Base-by-base conservation (phyloP, 2,888 invertebrate genomes). In the Scaptomyza cyrtandrae region DNA sequence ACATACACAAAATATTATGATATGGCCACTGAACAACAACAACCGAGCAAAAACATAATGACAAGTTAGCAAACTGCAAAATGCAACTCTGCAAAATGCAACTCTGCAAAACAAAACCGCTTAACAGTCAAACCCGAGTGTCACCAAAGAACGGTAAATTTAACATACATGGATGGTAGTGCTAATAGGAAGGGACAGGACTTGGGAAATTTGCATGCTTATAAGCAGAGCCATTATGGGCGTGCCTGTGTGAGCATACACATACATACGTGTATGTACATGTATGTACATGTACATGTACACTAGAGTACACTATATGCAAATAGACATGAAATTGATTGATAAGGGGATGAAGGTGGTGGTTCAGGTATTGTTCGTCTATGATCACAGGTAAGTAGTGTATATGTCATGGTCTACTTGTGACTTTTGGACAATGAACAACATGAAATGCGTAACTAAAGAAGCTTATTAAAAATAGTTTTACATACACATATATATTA, bases 381-480 rank as follows among this genome's bases (percentile, higher is more conserved):
- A 33, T 48, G 27, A 49, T 43, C 76, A 70, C 59, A 71, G 76
- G 57, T 73, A 53, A 54, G 64, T 58, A 57, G 57, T 29, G 53
- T 60, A 33, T 55, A 45, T 70, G 54, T 54, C 64, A 73, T 55
- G 46, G 31, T 58, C 76, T 75, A 70, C 60, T 71, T 56, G 76
- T 60, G 73, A 77, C 41, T 67, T 61, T 72, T 64, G 78, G 63
- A 75, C 60, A 77, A 73, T 75, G 78, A 50, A 72, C 60, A 75
- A 67, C 44, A 77, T 63, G 56, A 72, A 60, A 52, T 50, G 73
- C 61, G 50, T 59, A 63, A 54, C 59, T 50, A 75, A 67, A 73
- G 74, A 68, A 73, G 74, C 73, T 73, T 57, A 78, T 67, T 77
- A 71, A 75, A 71, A 71, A 66, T 64, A 64, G 63, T 77, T 64